Evolutionary conservation across 2,888 invertebrate species (phyloP), one percentile per base, ranked within the genome.

Genomic region (Diadegma fenestrale): DNA sequence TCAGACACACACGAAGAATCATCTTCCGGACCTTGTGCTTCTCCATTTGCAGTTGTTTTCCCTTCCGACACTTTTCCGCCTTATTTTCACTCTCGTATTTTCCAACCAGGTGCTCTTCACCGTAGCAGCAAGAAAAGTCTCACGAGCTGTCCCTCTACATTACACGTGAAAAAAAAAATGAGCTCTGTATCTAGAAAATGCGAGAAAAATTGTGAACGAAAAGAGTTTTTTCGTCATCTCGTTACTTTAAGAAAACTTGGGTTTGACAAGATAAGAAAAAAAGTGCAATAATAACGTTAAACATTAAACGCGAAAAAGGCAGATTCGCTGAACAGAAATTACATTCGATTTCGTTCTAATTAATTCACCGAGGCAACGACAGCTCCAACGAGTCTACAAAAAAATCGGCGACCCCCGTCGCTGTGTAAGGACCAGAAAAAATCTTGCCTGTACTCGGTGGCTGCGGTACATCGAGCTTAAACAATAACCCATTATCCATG

Each of bases 1-100:
- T 51, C 68, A 83, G 86, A 83, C 86, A 85, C 80, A 66, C 79
- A 45, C 61, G 14, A 54, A 80, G 84, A 84, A 80, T 80, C 76
- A 84, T 82, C 76, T 80, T 73, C 71, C 76, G 80, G 80, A 82
- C 85, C 58, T 80, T 64, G 72, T 69, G 78, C 51, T 75, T 76
- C 68, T 58, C 75, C 69, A 66, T 77, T 64, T 54, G 22, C 66
- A 30, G 22, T 37, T 71, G 64, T 51, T n/a, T n/a, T 82, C 64
- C 66, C 58, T 64, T 51, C 37, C n/a, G 33, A 75, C 45, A 68
- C n/a, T 58, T 66, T 43, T 63, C 12, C 22, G 37, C 58, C 22
- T 48, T 19, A 48, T 77, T 69, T 54, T 45, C 19, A 22, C 75
- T 61, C 66, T 71, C 81, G 71, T 58, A 64, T 58, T 86, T 82